phyloP scores from a whole-genome alignment of 1,140 invertebrate species.

The Anastatus disparis region DNA sequence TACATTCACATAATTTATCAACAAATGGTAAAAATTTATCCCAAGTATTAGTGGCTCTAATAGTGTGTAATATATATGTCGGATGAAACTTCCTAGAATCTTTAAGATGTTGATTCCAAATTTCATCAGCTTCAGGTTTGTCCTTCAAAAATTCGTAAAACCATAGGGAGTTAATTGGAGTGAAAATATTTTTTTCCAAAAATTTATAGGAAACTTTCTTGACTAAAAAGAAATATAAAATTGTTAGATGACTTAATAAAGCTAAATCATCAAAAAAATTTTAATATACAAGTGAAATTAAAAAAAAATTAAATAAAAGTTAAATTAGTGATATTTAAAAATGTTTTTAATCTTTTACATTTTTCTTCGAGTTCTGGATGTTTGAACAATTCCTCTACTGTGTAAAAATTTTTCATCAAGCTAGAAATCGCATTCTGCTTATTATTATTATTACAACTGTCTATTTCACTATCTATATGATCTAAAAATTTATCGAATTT shows the following conservation, averaged over 20 bases:
- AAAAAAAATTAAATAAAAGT: no score
- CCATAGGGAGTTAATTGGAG: not conserved
- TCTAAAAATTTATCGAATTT: no score
- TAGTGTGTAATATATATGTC: not conserved
- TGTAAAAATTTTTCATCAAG: no score
- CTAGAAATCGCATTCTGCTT: no score
- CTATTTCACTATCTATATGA: no score
- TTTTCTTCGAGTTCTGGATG: no score
- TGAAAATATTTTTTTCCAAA: not conserved
- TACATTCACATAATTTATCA: conserved; percentile 1
- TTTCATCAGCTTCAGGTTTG: conserved; percentile 8
- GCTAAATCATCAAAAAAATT: no score
- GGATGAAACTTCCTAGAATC: not conserved
- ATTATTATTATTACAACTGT: no score
- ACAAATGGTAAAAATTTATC: not conserved
- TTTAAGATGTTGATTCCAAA: conserved; percentile 14
- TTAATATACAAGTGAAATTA: no score
- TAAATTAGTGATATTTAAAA: no score
- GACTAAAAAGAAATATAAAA: conserved; percentile 12
- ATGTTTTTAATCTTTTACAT: no score
- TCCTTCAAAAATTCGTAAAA: not conserved
- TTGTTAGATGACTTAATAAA: not conserved
- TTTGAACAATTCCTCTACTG: no score
- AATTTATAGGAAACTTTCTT: not conserved
- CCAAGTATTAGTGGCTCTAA: not conserved